Evolutionary conservation across 2,797 vertebrate genomes (phyloP), one percentile per base, ranked within the genome.

Genomic region (Micropoecilia bifurca): DNA sequence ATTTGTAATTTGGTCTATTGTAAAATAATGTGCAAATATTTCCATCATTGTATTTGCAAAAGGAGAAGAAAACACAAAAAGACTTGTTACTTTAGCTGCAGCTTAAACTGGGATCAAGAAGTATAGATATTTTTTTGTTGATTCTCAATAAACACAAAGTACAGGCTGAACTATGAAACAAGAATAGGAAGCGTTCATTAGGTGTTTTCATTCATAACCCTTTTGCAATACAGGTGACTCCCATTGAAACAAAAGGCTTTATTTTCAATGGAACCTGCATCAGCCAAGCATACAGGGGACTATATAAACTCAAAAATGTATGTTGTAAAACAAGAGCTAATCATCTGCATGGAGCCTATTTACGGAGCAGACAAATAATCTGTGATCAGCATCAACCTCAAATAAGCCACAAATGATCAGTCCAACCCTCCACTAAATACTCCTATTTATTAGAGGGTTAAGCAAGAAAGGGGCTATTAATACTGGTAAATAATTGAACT

Each of bases 371-470:
- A 3, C 28, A 22, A 13, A 25, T 9, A 25, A 14, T 18, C 57
- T 33, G 46, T 72, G 7, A 68, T 74, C 43, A 79, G 73, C 55
- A 57, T 73, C 39, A 72, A 73, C 48, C 68, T 25, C 68, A 74
- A 47, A 25, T 66, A 53, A 53, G 25, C 53, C 53, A 55, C 22
- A 55, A 55, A 55, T n/a, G 53, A n/a, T 55, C 53, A 55, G 53
- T n/a, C 53, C 53, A n/a, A 25, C 8, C 72, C 76, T 75, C 81
- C 22, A 74, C 43, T n/a, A 46, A 28, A 46, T 71, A 71, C 45
- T 36, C 41, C 36, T 82, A 81, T 71, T 74, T 86, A 80, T 83
- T 80, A 83, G 20, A 82, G 20, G 74, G 13, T 22, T 39, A 72
- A 63, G 28, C 53, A 14, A 53, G 63, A 22, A 72, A 33, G 14